phyloP scores from a whole-genome alignment of 2,797 vertebrate species.

The Urosaurus nigricauda region DNA sequence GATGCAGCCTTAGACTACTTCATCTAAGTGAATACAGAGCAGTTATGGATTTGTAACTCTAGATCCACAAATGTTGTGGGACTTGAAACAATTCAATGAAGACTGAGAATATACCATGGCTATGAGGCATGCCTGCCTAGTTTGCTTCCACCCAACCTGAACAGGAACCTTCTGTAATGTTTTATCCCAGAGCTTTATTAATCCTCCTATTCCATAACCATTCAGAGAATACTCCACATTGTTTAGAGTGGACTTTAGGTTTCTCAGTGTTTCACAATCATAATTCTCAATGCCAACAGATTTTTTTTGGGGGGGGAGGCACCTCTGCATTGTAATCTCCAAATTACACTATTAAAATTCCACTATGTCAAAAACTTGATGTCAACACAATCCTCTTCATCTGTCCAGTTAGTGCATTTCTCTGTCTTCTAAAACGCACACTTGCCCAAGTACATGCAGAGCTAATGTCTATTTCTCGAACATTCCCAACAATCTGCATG shows the following conservation, averaged over 20 bases:
- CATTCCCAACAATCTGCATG: neutral
- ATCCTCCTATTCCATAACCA: too few relatives aligned
- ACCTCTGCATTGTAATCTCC: neutral
- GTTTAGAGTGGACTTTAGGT: neutral
- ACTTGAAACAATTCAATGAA: too few relatives aligned
- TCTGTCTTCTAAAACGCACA: neutral
- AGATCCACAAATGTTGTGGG: too few relatives aligned
- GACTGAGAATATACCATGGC: too few relatives aligned
- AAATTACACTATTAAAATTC: neutral
- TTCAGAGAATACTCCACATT: neutral
- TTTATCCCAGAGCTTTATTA: too few relatives aligned
- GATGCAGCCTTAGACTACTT: too few relatives aligned
- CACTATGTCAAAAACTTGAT: neutral
- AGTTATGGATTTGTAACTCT: too few relatives aligned
- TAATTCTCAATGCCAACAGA: neutral
- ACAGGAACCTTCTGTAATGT: too few relatives aligned
- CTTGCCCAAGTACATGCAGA: neutral
- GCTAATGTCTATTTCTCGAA: neutral
- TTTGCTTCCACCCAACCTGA: too few relatives aligned
- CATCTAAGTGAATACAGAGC: too few relatives aligned
- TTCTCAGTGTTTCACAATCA: neutral
- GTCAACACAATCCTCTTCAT: neutral
- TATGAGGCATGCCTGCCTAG: too few relatives aligned
- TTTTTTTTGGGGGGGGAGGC: neutral
- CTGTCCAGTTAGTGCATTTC: neutral